A percentile compares a stretch with the other conserved stretches of the same genome.
phyloP scores from a whole-genome alignment of 2,113 vertebrate genomes.

The Fregata magnificens region DNA sequence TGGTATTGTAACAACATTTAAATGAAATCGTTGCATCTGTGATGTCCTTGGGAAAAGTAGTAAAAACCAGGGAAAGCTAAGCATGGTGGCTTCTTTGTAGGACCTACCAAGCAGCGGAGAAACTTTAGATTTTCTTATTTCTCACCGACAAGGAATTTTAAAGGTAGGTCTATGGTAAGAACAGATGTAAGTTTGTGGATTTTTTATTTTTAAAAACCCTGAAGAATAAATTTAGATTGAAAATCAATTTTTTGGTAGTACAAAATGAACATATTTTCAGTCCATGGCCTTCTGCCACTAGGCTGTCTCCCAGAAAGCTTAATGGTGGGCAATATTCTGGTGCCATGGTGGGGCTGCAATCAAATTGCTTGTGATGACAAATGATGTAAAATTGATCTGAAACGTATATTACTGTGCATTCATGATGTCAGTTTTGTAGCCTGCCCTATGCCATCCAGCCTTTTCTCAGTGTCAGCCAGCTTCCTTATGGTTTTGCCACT shows the following conservation, averaged over 20 bases:
- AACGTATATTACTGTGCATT: accelerated
- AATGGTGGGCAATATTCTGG: not conserved
- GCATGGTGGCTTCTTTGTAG: not conserved
- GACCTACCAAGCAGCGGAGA: not conserved
- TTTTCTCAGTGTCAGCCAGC: not conserved
- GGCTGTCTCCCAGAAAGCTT: not conserved
- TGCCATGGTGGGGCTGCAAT: not conserved
- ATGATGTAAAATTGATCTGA: not conserved
- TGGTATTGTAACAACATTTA: not conserved
- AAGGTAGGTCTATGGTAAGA: not conserved
- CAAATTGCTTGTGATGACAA: not conserved
- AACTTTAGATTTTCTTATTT: not conserved
- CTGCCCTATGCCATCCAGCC: not conserved
- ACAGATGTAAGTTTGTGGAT: not conserved
- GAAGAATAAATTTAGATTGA: not conserved
- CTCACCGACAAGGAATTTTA: not conserved
- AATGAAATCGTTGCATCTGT: not conserved
- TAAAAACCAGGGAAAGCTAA: not conserved
- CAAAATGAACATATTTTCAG: not conserved
- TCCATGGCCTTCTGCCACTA: not conserved
- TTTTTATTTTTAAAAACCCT: not conserved
- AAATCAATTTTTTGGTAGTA: not conserved
- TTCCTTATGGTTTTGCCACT: not conserved
- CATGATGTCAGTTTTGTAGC: not conserved
- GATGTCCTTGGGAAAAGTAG: not conserved